A percentile compares a stretch with the other conserved stretches of the same genome.
Evolutionary conservation across 2,797 vertebrate genomes (phyloP).

Genomic region (Enteromius paludinosus): DNA sequence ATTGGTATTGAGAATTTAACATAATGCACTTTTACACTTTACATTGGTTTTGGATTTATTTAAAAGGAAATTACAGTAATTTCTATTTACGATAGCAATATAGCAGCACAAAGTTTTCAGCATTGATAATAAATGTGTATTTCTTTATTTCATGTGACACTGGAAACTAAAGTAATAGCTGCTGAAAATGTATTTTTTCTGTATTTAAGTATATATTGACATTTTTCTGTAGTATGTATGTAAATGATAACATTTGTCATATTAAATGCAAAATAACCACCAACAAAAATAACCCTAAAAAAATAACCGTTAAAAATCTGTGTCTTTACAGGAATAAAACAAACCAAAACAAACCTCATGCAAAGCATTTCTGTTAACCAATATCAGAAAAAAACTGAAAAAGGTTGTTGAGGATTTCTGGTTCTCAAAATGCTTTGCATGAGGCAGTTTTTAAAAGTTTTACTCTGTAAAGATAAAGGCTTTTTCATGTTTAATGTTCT

Average conservation of each 20-base stretch:
- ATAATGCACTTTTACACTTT: not conserved
- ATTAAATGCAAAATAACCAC: not conserved
- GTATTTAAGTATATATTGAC: not conserved
- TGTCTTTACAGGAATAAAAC: no score
- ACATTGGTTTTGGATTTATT: not conserved
- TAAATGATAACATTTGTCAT: not conserved
- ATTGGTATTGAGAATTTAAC: not conserved
- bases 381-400: no score
- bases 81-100: not conserved
- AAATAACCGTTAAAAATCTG: no score
- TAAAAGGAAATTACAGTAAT: not conserved
- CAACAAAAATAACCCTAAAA: not conserved
- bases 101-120: not conserved
- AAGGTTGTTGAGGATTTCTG: no score
- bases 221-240: not conserved
- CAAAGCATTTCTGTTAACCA: no score
- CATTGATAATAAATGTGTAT: not conserved
- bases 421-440: no score
- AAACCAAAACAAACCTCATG: no score
- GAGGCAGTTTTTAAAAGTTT: no score
- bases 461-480: no score
- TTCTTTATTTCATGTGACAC: not conserved
- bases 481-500: no score
- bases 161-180: not conserved
- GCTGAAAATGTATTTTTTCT: not conserved